Evolutionary conservation across 2,797 vertebrate genomes (phyloP), one percentile per base, ranked within the genome.

Genomic region (Hapalemur alaotrensis): DNA sequence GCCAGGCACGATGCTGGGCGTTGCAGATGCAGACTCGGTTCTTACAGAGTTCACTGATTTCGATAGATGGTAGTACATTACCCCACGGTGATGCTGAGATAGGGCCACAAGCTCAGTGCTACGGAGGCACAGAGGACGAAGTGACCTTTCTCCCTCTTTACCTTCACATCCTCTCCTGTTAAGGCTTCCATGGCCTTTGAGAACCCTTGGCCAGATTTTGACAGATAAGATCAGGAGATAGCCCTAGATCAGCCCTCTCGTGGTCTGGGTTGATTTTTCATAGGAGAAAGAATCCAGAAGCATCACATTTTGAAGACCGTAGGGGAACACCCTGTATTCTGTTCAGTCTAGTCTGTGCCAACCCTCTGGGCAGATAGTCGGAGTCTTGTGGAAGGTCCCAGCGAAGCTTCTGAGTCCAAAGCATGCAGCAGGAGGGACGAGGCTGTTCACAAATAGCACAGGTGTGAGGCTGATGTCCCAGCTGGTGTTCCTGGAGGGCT

Each of bases 401-500:
- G 61, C 5, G 15, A 14, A 46, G 57, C n/a, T 9, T 81, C 46
- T 30, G 12, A 59, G 41, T 86, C 18, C 38, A 41, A 35, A 22
- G 20, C 46, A 20, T 25, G 23, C 30, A 41, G 2, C 5, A 4
- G 35, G 78, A 89, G 12, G 52, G 23, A 61, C 23, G 48, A 57
- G 30, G 25, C 41, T 59, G 5, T 23, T 76, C 23, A 28, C 14
- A 59, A 35, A 12, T 1, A 30, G 76, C 32, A 35, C 38, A 76
- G 59, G 4, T 48, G 3, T 54, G 67, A 82, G 35, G 30, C 52
- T 50, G 14, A 54, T 7, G 11, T 32, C 76, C 30, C n/a, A 59
- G 81, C 8, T 41, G 35, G 18, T 95, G 35, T 73, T 94, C 89
- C 85, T 76, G 50, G 82, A 91, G 91, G 69, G n/a, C 76, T 69